Base-by-base conservation (phyloP, 1,140 invertebrate species). In the Andricus grossulariae region DNA sequence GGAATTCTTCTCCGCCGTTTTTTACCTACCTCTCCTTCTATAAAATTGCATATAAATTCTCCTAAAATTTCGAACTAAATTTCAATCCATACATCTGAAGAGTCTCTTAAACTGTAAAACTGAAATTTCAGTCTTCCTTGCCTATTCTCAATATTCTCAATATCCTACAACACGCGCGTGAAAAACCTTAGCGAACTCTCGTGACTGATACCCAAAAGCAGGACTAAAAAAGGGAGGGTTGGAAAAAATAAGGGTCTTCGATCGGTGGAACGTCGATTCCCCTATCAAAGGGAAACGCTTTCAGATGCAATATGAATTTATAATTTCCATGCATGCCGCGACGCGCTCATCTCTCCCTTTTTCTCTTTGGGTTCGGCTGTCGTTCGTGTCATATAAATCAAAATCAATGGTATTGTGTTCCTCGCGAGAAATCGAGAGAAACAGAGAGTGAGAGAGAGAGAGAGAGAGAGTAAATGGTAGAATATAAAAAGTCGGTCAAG, bases 381-480 rank as follows among this genome's bases (percentile, higher is more conserved):
- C 90, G 87, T 85, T 90, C 86, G 86, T 85, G 86, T 89, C 88
- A 87, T 88, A 90, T 91, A 91, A 91, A 91, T 91, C 90, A 91
- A 90, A 91, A 90, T 91, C 88, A 90, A 88, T 83, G 80, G 84
- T 85, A 90, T 91, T 91, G 90, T 90, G 55, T 78, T 51, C 82
- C 72, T 72, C 51, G 72, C 73, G 77, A 54, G 76, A 77, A 73
- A 75, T 72, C 70, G 83, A 78, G 76, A 75, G 66, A 78, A 72
- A 32, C 25, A 71, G 75, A 77, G 76, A 71, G 72, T 72, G 77
- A 80, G 73, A 57, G 73, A 71, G 71, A 75, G 80, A 84, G 72
- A 18, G 19, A 76, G 55, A 75, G 50, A 51, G 18, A 51, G 76
- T 60, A 81, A 80, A 82, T 73, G 75, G 75, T 12, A 39, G 73